phyloP scores from a whole-genome alignment of 2,113 vertebrate species.

The Takifugu flavidus region DNA sequence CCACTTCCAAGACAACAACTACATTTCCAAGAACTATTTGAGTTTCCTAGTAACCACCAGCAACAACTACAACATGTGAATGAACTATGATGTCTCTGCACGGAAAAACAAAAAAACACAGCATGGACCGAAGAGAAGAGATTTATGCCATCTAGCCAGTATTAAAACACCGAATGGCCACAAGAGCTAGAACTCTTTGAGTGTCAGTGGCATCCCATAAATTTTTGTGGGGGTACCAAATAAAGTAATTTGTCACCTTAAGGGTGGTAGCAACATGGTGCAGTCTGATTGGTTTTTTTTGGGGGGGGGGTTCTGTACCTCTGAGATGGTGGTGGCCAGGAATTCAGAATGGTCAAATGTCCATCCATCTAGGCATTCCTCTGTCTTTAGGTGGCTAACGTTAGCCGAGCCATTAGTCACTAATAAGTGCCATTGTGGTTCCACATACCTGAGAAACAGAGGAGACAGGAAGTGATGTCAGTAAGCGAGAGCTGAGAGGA shows the following conservation, averaged over 20 bases:
- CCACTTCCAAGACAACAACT: neutral
- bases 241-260: neutral
- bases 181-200: too few species aligned
- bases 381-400: slow-evolving; percentile 48
- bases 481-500: neutral
- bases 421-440: slow-evolving; percentile 63
- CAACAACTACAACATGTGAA: neutral
- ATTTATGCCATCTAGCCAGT: too few species aligned
- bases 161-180: too few species aligned
- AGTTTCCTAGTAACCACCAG: neutral
- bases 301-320: slow-evolving; percentile 63
- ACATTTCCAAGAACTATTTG: neutral
- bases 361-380: slow-evolving; percentile 80
- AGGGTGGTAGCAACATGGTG: neutral
- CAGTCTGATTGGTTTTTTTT: neutral
- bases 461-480: slow-evolving; percentile 16
- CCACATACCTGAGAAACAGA: slow-evolving; percentile 40
- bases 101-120: too few species aligned
- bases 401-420: slow-evolving; percentile 23
- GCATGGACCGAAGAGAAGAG: too few species aligned
- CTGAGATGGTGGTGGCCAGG: slow-evolving; percentile 78
- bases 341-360: slow-evolving; percentile 77
- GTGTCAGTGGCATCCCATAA: too few species aligned
- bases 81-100: too few species aligned
- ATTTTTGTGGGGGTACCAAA: too few species aligned